Evolutionary conservation across 2,888 invertebrate species (phyloP).

Genomic region (Deroplatys truncata): DNA sequence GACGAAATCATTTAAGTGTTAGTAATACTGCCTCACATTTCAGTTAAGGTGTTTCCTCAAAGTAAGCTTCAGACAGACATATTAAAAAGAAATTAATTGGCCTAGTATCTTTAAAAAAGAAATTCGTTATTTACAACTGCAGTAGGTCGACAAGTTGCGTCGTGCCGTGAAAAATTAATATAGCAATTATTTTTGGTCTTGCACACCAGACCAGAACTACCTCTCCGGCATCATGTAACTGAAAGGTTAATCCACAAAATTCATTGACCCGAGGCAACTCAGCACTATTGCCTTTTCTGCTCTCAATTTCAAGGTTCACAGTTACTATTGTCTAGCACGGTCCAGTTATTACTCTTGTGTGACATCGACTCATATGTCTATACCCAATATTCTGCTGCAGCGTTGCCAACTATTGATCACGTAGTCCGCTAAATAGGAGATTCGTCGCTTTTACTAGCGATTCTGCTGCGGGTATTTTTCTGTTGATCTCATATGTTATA

Average conservation of each 20-base stretch:
- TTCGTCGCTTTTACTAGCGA: too few relatives aligned
- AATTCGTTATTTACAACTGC: background rate
- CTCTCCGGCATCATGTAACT: background rate
- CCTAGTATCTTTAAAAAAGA: background rate
- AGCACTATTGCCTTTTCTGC: background rate
- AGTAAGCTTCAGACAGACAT: too few relatives aligned
- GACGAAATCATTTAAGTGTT: too few relatives aligned
- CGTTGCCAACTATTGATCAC: too few relatives aligned
- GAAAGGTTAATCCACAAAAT: background rate
- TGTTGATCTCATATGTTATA: too few relatives aligned
- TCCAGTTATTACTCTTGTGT: background rate
- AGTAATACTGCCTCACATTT: too few relatives aligned
- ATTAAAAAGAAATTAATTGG: background rate
- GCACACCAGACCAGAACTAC: background rate
- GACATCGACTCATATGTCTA: too few relatives aligned
- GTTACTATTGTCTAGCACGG: background rate
- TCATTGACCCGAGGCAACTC: too few relatives aligned
- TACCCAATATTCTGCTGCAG: too few relatives aligned
- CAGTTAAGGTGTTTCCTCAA: too few relatives aligned
- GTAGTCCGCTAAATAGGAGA: too few relatives aligned
- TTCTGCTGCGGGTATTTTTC: too few relatives aligned
- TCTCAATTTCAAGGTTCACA: background rate
- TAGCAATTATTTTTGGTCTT: background rate
- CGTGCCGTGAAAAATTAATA: background rate
- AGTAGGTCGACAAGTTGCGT: background rate